A percentile compares a stretch with the other conserved stretches of the same genome.
phyloP scores from a whole-genome alignment of 2,797 vertebrate species.

The Austrolebias charrua region DNA sequence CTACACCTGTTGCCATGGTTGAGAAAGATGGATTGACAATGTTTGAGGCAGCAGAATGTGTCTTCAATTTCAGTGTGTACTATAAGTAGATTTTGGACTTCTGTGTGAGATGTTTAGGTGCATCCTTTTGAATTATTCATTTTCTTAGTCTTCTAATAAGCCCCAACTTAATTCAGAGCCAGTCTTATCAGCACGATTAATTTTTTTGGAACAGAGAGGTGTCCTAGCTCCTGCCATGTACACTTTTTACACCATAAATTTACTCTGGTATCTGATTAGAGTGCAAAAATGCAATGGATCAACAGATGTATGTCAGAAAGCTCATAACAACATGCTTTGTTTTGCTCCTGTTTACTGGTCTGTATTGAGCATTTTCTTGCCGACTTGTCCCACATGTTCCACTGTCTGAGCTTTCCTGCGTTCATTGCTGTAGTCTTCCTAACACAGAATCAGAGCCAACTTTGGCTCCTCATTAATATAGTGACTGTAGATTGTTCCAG shows the following conservation, averaged over 20 bases:
- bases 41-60: slow-evolving; percentile 57
- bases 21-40: slow-evolving; percentile 67
- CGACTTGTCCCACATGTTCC: slow-evolving; percentile 22
- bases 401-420: slow-evolving; percentile 34
- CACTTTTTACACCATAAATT: slow-evolving; percentile 2
- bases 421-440: slow-evolving; percentile 24
- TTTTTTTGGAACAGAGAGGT: slow-evolving; percentile 25
- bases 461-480: slow-evolving; percentile 62
- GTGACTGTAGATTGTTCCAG: slow-evolving; percentile 74
- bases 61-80: slow-evolving; percentile 66
- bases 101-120: background rate
- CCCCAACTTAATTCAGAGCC: slow-evolving; percentile 7
- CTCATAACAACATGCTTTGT: slow-evolving; percentile 14
- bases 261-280: background rate
- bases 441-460: slow-evolving; percentile 32
- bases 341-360: background rate
- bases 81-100: slow-evolving; percentile 19
- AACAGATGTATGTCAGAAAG: slow-evolving; percentile 7
- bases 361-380: slow-evolving; percentile 25
- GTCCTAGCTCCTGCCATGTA: slow-evolving; percentile 18
- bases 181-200: slow-evolving; percentile 58
- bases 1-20: slow-evolving; percentile 80
- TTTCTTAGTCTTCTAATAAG: slow-evolving; percentile 21
- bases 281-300: background rate
- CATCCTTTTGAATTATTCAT: slow-evolving; percentile 3